These are phyloP conservation scores for Ageneiosus marmoratus DNA, from an alignment of 2,113 vertebrate species.

Conservation along the genomic window DNA sequence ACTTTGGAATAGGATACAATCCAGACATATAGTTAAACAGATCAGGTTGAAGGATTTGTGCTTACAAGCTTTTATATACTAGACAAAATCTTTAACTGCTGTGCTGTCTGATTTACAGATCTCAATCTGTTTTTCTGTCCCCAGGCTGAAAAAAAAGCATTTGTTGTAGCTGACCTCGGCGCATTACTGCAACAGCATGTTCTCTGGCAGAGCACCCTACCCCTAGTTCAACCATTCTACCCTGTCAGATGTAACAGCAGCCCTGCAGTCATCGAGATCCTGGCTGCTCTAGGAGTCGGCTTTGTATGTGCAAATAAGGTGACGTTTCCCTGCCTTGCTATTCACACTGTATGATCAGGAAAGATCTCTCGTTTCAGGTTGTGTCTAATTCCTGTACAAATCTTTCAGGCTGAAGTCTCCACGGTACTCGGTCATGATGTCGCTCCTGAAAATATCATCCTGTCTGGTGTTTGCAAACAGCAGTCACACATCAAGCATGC, in stretches of 20 bases:
- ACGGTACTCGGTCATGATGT: constrained; percentile 88
- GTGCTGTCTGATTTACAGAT: neutral
- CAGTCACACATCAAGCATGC: constrained; percentile 92
- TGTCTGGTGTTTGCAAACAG: constrained; percentile 93
- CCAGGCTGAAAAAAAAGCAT: constrained; percentile 90
- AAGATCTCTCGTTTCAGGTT: neutral
- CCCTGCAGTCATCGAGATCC: constrained; percentile 87
- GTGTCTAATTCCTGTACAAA: neutral
- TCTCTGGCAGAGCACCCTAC: constrained; percentile 84
- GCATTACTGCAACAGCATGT: constrained; percentile 88
- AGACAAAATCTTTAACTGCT: neutral
- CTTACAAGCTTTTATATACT: neutral
- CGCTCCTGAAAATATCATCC: constrained; percentile 89
- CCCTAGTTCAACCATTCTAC: constrained; percentile 90
- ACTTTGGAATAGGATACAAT: neutral
- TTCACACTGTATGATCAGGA: neutral
- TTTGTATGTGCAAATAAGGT: constrained; percentile 96
- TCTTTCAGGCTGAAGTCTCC: constrained; percentile 84
- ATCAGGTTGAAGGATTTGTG: neutral
- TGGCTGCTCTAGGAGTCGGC: constrained; percentile 89
- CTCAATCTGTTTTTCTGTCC: neutral
- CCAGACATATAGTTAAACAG: neutral
- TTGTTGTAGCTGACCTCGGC: constrained; percentile 94
- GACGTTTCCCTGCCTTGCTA: constrained; percentile 48
- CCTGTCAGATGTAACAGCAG: constrained; percentile 89